Evolutionary conservation across 1,140 invertebrate genomes (phyloP).

Genomic region (Lucilia cuprina): DNA sequence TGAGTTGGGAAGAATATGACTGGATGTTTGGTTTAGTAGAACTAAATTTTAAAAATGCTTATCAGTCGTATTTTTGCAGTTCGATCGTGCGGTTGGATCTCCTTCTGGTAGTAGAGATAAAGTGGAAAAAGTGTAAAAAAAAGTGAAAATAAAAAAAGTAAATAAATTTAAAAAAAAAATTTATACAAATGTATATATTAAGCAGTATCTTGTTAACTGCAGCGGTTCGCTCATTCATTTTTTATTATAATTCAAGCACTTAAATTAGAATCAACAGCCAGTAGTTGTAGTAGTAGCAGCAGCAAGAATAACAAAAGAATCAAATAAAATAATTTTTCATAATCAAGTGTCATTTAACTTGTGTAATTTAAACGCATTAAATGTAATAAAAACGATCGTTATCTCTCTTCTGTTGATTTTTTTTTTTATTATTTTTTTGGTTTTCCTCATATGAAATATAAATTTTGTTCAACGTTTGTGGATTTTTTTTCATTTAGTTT

Average conservation of each 20-base stretch:
- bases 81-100: slow-evolving; percentile 22
- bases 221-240: neutral
- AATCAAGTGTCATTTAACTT: slow-evolving; percentile 13
- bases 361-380: slow-evolving; percentile 7
- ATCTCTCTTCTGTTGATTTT: neutral
- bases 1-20: too few relatives aligned
- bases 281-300: neutral
- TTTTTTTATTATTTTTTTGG: neutral
- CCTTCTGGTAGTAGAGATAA: neutral
- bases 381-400: slow-evolving; percentile 12
- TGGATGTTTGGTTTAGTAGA: neutral
- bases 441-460: neutral
- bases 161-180: neutral
- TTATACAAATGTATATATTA: neutral
- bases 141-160: neutral
- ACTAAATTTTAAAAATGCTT: slow-evolving; percentile 8
- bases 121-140: neutral
- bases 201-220: neutral
- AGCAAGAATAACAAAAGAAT: neutral
- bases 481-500: neutral
- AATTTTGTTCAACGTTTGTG: neutral
- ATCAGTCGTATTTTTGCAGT: slow-evolving; percentile 30
- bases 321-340: neutral
- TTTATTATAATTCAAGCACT: neutral
- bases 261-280: neutral